Evolutionary conservation across 37 sponge, comb jelly and placozoan genomes (phyloP), one percentile per base, ranked within the genome.

Genomic region (Beroe forskalii): DNA sequence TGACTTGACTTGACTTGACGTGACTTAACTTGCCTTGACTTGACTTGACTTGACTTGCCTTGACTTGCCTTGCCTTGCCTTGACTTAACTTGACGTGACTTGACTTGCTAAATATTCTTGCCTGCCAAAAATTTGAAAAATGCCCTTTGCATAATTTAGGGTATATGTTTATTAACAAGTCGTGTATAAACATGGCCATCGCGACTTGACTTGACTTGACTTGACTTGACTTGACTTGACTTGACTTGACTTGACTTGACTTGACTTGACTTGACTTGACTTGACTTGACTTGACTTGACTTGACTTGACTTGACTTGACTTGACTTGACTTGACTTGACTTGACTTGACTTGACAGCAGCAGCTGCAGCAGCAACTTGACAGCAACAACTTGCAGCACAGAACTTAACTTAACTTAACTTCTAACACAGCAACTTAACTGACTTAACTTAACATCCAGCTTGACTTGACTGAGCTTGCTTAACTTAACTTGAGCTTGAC

Each of bases 121-220:
- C n/a, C n/a, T n/a, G n/a, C n/a, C n/a, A n/a, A n/a, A n/a, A n/a
- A n/a, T n/a, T n/a, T n/a, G n/a, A n/a, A n/a, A n/a, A n/a, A n/a
- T n/a, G n/a, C n/a, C n/a, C n/a, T n/a, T n/a, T n/a, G n/a, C n/a
- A n/a, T n/a, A n/a, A n/a, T n/a, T n/a, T n/a, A n/a, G n/a, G n/a
- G n/a, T n/a, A n/a, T n/a, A n/a, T n/a, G n/a, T n/a, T n/a, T n/a
- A n/a, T n/a, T n/a, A n/a, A n/a, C n/a, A n/a, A n/a, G n/a, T n/a
- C n/a, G n/a, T n/a, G n/a, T n/a, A n/a, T n/a, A n/a, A n/a, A n/a
- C n/a, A n/a, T n/a, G n/a, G n/a, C n/a, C n/a, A n/a, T n/a, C n/a
- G n/a, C n/a, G n/a, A 55, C 60, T 55, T 55, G 60, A 55, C 60
- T 55, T 55, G 60, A 55, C 60, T 55, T 55, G 60, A 55, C 60